phyloP scores from a whole-genome alignment of 2,113 vertebrate species.

The Prochilodus magdalenae region DNA sequence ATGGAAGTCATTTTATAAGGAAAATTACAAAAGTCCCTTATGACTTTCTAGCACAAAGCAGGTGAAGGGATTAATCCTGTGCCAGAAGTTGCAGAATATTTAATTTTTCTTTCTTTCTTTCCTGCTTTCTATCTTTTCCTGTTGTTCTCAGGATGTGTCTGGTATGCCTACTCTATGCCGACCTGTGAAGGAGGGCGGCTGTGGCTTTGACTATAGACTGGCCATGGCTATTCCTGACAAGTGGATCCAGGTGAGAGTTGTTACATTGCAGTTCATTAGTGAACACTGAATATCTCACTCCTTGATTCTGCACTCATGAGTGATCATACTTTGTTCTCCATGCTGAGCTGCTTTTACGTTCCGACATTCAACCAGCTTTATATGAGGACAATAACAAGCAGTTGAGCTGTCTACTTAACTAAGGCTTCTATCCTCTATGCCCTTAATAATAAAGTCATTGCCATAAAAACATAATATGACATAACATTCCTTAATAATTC shows the following conservation, averaged over 20 bases:
- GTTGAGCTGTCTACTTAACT: too few relatives aligned
- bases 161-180: slow-evolving; percentile 95
- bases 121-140: slow-evolving; percentile 34
- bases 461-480: too few relatives aligned
- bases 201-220: slow-evolving; percentile 94
- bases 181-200: slow-evolving; percentile 85
- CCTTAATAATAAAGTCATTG: too few relatives aligned
- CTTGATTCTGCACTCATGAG: neutral
- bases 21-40: neutral
- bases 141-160: slow-evolving; percentile 96
- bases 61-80: neutral
- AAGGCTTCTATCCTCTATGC: too few relatives aligned
- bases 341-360: neutral
- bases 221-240: slow-evolving; percentile 99
- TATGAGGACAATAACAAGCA: too few relatives aligned
- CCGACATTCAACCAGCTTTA: neutral
- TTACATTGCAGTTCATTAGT: neutral
- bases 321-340: neutral
- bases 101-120: neutral
- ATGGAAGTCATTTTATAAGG: neutral
- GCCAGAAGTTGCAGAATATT: neutral
- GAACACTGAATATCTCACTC: slow-evolving; percentile 1
- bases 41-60: neutral
- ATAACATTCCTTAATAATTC: too few relatives aligned
- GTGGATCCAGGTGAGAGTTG: slow-evolving; percentile 91